Conservation (phyloP, 2,888 invertebrate genomes). For the Gibbula magus region DNA sequence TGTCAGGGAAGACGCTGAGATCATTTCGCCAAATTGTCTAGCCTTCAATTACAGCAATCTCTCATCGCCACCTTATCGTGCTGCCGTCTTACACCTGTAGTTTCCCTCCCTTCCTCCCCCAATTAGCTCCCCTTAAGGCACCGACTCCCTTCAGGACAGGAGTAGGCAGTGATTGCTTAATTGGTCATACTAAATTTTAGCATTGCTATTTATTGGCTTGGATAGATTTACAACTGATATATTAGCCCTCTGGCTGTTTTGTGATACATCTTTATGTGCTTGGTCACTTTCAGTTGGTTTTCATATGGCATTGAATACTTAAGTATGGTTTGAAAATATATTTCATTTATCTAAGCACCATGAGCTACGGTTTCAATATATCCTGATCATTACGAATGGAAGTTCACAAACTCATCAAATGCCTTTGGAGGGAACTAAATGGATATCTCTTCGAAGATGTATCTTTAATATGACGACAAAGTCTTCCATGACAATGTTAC, state of each 20-base stretch:
- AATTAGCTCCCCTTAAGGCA: conserved; percentile 5
- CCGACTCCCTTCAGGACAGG: not conserved
- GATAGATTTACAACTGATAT: conserved; percentile 6
- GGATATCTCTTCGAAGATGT: no score
- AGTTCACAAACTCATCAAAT: no score
- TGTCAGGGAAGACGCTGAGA: not conserved
- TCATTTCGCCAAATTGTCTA: conserved; percentile 20
- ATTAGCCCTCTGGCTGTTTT: conserved; percentile 11
- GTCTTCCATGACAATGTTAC: no score
- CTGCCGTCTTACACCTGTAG: conserved; percentile 4
- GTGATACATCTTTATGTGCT: not conserved
- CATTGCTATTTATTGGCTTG: not conserved
- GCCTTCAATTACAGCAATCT: conserved; percentile 18
- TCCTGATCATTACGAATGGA: no score
- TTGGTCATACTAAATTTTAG: conserved; percentile 16
- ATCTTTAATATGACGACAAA: no score
- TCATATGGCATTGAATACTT: not conserved
- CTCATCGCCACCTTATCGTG: not conserved
- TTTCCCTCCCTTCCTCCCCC: not conserved
- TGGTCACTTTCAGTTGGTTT: not conserved
- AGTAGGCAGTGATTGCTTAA: not conserved
- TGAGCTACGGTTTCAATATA: no score
- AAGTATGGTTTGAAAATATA: not conserved
- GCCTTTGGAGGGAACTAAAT: no score
- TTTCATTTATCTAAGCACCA: no score